phyloP scores from a whole-genome alignment of 2,113 vertebrate genomes.

The Mugil cephalus region DNA sequence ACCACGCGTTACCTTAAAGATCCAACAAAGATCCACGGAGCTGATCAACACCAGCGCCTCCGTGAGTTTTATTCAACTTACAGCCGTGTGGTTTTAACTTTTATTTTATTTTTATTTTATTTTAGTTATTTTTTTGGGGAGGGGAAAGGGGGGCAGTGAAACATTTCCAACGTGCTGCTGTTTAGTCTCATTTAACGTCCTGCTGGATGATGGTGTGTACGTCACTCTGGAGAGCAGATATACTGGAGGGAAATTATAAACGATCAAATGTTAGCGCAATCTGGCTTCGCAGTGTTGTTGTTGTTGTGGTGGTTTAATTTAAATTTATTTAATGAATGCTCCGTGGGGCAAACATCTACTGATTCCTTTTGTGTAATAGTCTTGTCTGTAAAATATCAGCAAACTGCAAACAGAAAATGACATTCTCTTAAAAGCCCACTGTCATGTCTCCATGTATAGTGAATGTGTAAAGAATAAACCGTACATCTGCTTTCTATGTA shows the following conservation, averaged over 20 bases:
- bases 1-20: conserved; percentile 17
- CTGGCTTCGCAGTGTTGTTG: conserved; percentile 14
- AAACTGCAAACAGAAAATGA: conserved; percentile 10
- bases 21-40: conserved; percentile 15
- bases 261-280: conserved; percentile 1
- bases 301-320: neutral
- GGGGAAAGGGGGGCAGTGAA: conserved; percentile 35
- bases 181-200: conserved; percentile 8
- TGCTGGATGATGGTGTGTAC: conserved; percentile 21
- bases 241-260: neutral
- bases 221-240: conserved; percentile 32
- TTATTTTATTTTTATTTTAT: conserved; percentile 24
- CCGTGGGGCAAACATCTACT: neutral
- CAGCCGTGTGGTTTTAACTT: conserved; percentile 2
- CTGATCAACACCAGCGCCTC: conserved; percentile 3
- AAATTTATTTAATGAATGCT: conserved; percentile 24
- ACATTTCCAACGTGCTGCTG: conserved; percentile 40
- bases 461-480: conserved; percentile 21
- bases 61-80: conserved; percentile 23
- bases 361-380: neutral
- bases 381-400: neutral
- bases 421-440: neutral
- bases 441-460: neutral
- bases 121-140: no score
- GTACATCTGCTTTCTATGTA: no score